These are phyloP conservation scores for Emys orbicularis DNA, from an alignment of 2,797 vertebrate species.

Conservation along the genomic window DNA sequence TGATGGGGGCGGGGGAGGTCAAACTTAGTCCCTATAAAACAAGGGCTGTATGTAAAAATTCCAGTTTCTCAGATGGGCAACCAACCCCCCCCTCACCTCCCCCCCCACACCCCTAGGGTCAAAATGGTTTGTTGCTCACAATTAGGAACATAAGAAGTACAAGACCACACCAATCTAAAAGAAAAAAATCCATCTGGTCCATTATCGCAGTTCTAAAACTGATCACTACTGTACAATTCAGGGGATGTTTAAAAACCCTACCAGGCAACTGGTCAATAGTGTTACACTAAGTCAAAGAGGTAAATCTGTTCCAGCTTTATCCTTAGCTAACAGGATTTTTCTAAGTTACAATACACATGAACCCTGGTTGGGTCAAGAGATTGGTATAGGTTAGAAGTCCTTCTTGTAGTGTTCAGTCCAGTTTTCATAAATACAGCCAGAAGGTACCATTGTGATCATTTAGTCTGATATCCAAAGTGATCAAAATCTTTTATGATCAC, in stretches of 20 bases:
- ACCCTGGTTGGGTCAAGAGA: background rate
- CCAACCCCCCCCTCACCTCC: background rate
- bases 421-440: background rate
- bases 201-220: background rate
- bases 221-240: background rate
- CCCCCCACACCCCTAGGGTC: background rate
- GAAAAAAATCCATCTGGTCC: background rate
- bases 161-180: too few relatives aligned
- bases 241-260: conserved; percentile 1
- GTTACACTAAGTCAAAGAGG: background rate
- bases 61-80: background rate
- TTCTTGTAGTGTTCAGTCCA: background rate
- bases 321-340: background rate
- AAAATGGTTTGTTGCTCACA: background rate
- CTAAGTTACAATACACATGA: background rate
- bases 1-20: too few relatives aligned
- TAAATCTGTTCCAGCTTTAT: background rate
- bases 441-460: background rate
- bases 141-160: background rate
- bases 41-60: background rate
- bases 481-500: background rate
- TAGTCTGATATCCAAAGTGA: background rate
- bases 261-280: rapidly evolving
- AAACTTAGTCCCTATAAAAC: background rate
- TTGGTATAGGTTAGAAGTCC: background rate